phyloP scores from a whole-genome alignment of 2,113 vertebrate species.

The Lutjanus erythropterus region DNA sequence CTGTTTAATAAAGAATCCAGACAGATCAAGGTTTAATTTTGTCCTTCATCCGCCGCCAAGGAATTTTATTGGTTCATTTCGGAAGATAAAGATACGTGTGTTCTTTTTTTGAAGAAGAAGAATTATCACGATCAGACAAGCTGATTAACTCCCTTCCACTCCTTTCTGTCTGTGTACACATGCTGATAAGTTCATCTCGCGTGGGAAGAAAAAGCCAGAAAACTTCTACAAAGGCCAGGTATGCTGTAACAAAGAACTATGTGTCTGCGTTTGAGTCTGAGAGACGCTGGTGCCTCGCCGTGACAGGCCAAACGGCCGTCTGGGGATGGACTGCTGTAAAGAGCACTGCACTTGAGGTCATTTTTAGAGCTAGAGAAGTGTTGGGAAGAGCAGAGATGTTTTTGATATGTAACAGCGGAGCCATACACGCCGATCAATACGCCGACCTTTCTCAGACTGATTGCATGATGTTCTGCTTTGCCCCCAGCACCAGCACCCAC shows the following conservation, averaged over 20 bases:
- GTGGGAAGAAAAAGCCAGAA: slow-evolving; percentile 30
- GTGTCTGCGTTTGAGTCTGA: slow-evolving; percentile 47
- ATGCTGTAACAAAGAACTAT: slow-evolving; percentile 56
- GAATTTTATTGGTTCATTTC: slow-evolving; percentile 22
- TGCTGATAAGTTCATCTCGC: slow-evolving; percentile 39
- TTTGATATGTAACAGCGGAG: slow-evolving; percentile 75
- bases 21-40: slow-evolving; percentile 48
- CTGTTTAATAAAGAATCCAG: slow-evolving; percentile 61
- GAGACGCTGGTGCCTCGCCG: slow-evolving; percentile 8
- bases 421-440: slow-evolving; percentile 75
- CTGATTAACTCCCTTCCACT: slow-evolving; percentile 17
- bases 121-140: slow-evolving; percentile 37
- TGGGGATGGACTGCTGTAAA: slow-evolving; percentile 48
- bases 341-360: slow-evolving; percentile 55
- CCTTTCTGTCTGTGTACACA: slow-evolving; percentile 28
- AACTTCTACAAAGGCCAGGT: slow-evolving; percentile 51
- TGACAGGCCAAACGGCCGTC: slow-evolving; percentile 33
- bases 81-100: slow-evolving; percentile 43
- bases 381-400: slow-evolving; percentile 69
- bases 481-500: slow-evolving; percentile 31
- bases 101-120: not conserved
- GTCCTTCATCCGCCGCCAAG: slow-evolving; percentile 32
- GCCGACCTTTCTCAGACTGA: slow-evolving; percentile 76
- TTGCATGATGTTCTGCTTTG: slow-evolving; percentile 60
- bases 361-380: slow-evolving; percentile 34